Conservation (phyloP, 2,113 vertebrate species). For the Gnathonemus echidnorhynchus region DNA sequence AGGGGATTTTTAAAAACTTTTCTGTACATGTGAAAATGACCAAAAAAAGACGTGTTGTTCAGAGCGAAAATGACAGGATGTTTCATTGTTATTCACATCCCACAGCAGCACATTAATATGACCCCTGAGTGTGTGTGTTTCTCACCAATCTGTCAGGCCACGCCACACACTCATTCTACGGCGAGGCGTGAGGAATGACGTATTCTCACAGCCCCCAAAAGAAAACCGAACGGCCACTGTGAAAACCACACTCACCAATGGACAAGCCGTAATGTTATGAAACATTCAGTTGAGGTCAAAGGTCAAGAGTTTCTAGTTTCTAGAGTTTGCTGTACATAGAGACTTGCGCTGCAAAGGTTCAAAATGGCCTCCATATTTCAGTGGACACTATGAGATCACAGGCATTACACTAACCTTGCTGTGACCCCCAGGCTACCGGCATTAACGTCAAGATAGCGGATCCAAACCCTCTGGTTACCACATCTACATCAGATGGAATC, state of each 20-base stretch:
- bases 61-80: not conserved
- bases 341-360: not conserved
- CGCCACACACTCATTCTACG: not conserved
- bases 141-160: not conserved
- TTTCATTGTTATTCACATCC: conserved; percentile 1
- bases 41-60: not conserved
- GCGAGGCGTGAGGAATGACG: not conserved
- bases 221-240: not conserved
- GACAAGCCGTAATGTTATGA: not conserved
- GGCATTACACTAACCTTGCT: conserved; percentile 1
- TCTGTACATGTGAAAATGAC: not conserved
- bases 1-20: conserved; percentile 8
- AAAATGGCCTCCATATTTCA: conserved; percentile 1
- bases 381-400: not conserved
- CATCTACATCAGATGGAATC: not conserved
- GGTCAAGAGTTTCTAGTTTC: not conserved
- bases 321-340: not conserved
- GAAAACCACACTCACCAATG: not conserved
- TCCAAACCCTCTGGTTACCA: not conserved
- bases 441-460: not conserved
- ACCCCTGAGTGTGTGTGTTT: not conserved
- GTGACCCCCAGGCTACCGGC: not conserved
- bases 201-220: not conserved
- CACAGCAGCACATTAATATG: not conserved
- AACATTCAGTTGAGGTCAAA: not conserved